A percentile compares a stretch with the other conserved stretches of the same genome.
Conservation (phyloP, 2,888 invertebrate species). For the Epinotia nisella region DNA sequence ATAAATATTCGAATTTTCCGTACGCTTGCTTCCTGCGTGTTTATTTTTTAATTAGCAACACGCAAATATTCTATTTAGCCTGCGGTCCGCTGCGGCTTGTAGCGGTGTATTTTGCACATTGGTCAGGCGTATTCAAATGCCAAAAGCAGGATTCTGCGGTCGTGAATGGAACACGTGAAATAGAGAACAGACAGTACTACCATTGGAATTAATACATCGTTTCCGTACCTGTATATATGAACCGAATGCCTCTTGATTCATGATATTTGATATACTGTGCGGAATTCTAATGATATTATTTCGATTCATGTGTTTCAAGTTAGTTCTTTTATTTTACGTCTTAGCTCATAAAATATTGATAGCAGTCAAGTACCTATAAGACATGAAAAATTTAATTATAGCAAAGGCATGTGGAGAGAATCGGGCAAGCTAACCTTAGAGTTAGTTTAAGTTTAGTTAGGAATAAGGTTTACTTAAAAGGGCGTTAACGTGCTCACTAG, state of each 20-base stretch:
- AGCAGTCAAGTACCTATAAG: no score
- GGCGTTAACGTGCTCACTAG: no score
- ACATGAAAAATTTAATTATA: no score
- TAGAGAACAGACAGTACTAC: conserved; percentile 61
- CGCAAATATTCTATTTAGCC: conserved; percentile 76
- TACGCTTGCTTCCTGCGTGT: conserved; percentile 59
- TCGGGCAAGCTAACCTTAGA: no score
- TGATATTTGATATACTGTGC: not conserved
- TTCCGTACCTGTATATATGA: conserved; percentile 12
- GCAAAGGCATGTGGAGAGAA: no score
- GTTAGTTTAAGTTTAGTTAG: no score
- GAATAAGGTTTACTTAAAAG: no score
- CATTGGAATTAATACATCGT: conserved; percentile 55
- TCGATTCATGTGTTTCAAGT: no score
- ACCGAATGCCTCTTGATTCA: conserved; percentile 9
- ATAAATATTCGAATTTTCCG: conserved; percentile 54
- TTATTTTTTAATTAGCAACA: conserved; percentile 73
- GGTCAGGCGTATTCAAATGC: conserved; percentile 69
- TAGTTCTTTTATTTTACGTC: no score
- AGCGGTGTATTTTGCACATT: conserved; percentile 63
- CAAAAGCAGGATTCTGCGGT: conserved; percentile 75
- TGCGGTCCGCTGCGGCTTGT: conserved; percentile 66
- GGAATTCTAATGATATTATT: not conserved
- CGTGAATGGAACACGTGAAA: conserved; percentile 59
- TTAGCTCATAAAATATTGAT: no score